Conservation (phyloP, 2,888 invertebrate genomes). For the Carpatolechia fugitivella region DNA sequence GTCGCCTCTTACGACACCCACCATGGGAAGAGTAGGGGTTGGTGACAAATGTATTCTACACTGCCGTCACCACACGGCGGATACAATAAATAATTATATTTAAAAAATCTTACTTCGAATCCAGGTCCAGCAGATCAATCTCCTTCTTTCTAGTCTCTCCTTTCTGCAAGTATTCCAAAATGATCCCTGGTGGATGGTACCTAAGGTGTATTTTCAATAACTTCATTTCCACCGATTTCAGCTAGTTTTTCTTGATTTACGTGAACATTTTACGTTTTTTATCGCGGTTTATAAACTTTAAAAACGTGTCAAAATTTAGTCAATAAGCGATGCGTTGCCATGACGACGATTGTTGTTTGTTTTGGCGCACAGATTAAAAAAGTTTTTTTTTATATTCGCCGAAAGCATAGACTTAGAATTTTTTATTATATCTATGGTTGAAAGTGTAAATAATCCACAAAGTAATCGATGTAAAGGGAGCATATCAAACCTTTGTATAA, state of each 20-base stretch:
- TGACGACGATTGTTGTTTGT: slow-evolving; percentile 32
- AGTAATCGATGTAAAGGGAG: too few relatives aligned
- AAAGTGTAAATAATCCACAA: too few relatives aligned
- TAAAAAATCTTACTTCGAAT: slow-evolving; percentile 74
- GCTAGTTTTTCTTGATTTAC: slow-evolving; percentile 27
- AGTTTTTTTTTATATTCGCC: too few relatives aligned
- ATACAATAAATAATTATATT: too few relatives aligned
- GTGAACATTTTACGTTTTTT: slow-evolving; percentile 29
- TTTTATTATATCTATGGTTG: too few relatives aligned
- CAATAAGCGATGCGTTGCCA: slow-evolving; percentile 52
- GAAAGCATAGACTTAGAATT: neutral
- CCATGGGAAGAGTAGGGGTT: too few relatives aligned
- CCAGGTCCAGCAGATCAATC: slow-evolving; percentile 82
- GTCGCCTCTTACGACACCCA: too few relatives aligned
- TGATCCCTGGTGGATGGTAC: slow-evolving; percentile 86
- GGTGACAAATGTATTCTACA: too few relatives aligned
- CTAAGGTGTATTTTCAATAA: slow-evolving; percentile 83
- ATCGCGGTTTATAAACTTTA: slow-evolving; percentile 22
- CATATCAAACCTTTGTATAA: too few relatives aligned
- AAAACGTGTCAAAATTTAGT: slow-evolving; percentile 45
- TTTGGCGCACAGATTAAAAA: neutral
- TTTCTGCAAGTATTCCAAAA: slow-evolving; percentile 80
- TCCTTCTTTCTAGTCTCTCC: slow-evolving; percentile 79
- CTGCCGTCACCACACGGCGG: too few relatives aligned
- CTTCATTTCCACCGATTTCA: slow-evolving; percentile 69